phyloP scores from a whole-genome alignment of 1,140 invertebrate genomes.

The Batillaria attramentaria region DNA sequence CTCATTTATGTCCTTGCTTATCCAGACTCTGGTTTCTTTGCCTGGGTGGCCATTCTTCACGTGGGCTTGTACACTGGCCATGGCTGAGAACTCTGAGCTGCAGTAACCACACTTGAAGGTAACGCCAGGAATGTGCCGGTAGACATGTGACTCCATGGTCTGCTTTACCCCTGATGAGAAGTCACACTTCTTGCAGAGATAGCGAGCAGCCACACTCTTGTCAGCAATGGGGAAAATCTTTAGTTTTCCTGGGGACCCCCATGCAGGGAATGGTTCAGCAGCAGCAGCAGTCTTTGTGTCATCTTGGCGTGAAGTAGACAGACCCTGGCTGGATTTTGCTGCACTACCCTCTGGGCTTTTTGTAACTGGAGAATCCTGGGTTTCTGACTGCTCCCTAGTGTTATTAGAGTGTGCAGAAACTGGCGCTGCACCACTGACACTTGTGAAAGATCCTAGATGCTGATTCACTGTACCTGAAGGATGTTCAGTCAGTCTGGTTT shows the following conservation, averaged over 20 bases:
- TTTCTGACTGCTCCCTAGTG: no score
- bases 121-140: conserved; percentile 53
- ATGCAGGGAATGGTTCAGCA: neutral
- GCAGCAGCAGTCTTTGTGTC: neutral
- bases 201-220: conserved; percentile 25
- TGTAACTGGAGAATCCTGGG: no score
- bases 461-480: no score
- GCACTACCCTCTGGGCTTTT: no score
- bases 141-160: conserved; percentile 54
- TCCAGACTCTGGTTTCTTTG: conserved; percentile 46
- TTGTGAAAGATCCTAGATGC: no score
- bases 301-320: neutral
- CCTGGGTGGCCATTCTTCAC: conserved; percentile 45
- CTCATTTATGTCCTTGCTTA: conserved; percentile 47
- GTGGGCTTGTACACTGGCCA: conserved; percentile 46
- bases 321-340: neutral
- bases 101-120: conserved; percentile 55
- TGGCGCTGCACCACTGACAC: no score
- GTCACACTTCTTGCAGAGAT: conserved; percentile 47
- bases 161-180: conserved; percentile 44
- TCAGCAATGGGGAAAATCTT: conserved; percentile 6
- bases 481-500: no score
- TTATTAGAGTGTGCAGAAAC: no score
- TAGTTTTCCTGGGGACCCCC: neutral
- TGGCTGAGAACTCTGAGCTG: conserved; percentile 42